Conservation (phyloP, 2,797 vertebrate species). For the Cetoscarus ocellatus region DNA sequence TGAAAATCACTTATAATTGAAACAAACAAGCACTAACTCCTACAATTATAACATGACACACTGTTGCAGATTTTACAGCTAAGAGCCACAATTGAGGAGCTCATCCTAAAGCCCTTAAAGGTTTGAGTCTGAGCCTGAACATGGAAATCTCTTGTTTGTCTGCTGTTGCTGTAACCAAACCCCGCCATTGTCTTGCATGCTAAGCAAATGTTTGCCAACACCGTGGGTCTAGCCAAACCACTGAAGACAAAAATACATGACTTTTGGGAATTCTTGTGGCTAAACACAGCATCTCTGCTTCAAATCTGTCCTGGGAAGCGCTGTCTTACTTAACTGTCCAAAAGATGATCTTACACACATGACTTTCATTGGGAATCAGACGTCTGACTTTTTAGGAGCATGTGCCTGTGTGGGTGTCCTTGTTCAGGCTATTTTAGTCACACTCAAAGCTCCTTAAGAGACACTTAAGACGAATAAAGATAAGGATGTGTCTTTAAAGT, state of each 20-base stretch:
- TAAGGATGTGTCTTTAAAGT: constrained; percentile 21
- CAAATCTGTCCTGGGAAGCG: neutral
- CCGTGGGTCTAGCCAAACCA: constrained; percentile 22
- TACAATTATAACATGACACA: too few species aligned
- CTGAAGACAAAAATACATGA: constrained; percentile 2
- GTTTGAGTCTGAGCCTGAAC: neutral
- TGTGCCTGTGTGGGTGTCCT: constrained; percentile 20
- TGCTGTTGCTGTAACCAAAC: constrained; percentile 5
- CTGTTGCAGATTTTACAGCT: too few species aligned
- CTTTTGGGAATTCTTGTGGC: constrained; percentile 10
- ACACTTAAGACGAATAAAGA: constrained; percentile 32
- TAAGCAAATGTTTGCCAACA: constrained; percentile 49
- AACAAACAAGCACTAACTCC: too few species aligned
- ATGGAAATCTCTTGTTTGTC: constrained; percentile 7
- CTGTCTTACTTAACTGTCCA: neutral
- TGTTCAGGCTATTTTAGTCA: constrained; percentile 15
- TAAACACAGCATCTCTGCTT: constrained; percentile 16
- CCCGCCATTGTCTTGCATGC: constrained; percentile 7
- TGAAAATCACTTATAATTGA: too few species aligned
- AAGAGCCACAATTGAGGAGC: neutral
- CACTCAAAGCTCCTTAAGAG: constrained; percentile 18
- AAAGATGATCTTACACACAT: constrained; percentile 17
- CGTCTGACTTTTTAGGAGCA: neutral
- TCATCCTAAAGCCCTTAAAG: neutral
- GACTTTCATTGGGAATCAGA: neutral